Percentiles rank a stretch among this genome's conserved stretches.
These are phyloP conservation scores for Celastrina argiolus DNA, from an alignment of 2,888 invertebrate species.

Conservation along the genomic window DNA sequence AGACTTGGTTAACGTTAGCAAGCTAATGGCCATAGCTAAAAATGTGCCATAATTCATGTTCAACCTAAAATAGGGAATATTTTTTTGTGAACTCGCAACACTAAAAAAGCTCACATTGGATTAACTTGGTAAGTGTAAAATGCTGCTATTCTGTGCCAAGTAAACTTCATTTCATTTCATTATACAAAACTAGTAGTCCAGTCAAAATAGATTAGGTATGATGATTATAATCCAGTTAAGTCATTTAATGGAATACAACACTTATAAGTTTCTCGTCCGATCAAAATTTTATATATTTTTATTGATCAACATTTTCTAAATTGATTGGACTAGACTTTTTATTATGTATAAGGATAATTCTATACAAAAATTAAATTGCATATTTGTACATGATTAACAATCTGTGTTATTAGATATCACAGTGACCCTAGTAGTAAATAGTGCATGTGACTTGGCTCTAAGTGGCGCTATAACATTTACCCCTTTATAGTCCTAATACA, in stretches of 20 bases:
- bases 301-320: neutral
- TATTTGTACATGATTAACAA: neutral
- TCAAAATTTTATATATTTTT: neutral
- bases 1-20: neutral
- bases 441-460: slow-evolving; percentile 29
- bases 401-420: neutral
- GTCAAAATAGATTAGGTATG: neutral
- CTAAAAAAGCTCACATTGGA: neutral
- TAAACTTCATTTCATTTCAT: neutral
- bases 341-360: neutral
- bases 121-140: neutral
- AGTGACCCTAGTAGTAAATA: neutral
- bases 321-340: neutral
- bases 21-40: neutral
- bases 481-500: slow-evolving; percentile 78
- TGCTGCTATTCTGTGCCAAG: slow-evolving; percentile 3
- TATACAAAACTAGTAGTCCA: neutral
- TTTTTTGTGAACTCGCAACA: neutral
- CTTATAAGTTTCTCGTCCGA: neutral
- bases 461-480: slow-evolving; percentile 56
- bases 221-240: neutral
- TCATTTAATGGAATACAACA: neutral
- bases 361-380: neutral
- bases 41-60: neutral
- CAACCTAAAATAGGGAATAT: neutral